phyloP scores from a whole-genome alignment of 2,888 invertebrate species.

The Caenorhabditis sp. region DNA sequence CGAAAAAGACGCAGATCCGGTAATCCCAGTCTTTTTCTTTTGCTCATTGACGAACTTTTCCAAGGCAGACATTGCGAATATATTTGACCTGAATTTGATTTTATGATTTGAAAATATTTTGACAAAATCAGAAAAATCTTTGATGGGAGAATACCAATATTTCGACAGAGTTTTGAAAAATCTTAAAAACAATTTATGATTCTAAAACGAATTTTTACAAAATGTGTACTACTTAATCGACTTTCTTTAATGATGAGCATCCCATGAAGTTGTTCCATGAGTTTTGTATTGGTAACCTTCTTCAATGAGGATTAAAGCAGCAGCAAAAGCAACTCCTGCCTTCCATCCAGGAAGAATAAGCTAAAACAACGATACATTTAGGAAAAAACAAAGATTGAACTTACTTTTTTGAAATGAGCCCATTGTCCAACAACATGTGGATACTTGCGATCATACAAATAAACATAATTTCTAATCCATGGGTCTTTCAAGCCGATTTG shows the following conservation, averaged over 20 bases:
- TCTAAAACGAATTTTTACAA: not conserved
- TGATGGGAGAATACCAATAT: not conserved
- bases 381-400: not conserved
- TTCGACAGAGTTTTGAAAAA: not conserved
- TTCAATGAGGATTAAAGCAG: slow-evolving; percentile 61
- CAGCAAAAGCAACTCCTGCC: slow-evolving; percentile 60
- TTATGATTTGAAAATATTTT: not conserved
- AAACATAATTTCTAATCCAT: slow-evolving; percentile 69
- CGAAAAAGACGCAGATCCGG: slow-evolving; percentile 48
- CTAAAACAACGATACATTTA: slow-evolving; percentile 29
- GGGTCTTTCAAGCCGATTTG: slow-evolving; percentile 69
- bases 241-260: slow-evolving; percentile 52
- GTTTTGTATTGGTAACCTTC: slow-evolving; percentile 62
- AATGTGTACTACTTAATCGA: too few species aligned
- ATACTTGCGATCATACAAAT: slow-evolving; percentile 59
- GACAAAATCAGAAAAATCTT: not conserved
- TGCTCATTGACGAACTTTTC: slow-evolving; percentile 70
- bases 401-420: slow-evolving; percentile 60
- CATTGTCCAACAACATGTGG: slow-evolving; percentile 59
- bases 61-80: slow-evolving; percentile 59
- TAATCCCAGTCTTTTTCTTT: slow-evolving; percentile 53
- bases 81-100: not conserved
- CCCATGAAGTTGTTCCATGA: slow-evolving; percentile 66
- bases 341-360: slow-evolving; percentile 61
- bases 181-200: not conserved